Evolutionary conservation across 2,888 invertebrate species (phyloP).

Genomic region (Agonopterix heracliana): DNA sequence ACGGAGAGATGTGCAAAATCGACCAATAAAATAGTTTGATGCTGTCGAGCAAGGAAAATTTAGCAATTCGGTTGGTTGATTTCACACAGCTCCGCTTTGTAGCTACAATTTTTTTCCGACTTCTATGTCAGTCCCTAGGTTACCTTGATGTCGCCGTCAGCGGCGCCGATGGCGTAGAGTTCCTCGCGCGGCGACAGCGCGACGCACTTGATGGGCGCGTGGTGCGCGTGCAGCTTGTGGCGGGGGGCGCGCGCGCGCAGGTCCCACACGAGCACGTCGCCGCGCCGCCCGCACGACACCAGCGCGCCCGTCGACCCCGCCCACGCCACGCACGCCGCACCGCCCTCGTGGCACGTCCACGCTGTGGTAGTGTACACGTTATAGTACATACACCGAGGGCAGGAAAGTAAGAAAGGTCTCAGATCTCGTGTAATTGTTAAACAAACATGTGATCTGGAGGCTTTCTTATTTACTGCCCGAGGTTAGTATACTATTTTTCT

Average conservation of each 20-base stretch:
- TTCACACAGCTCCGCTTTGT: too few species aligned
- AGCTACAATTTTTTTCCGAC: too few species aligned
- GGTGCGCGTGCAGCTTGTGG: constrained; percentile 91
- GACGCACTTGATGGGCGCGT: constrained; percentile 95
- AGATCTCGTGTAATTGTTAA: too few species aligned
- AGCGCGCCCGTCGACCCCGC: constrained; percentile 95
- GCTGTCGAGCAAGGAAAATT: too few species aligned
- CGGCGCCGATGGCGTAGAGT: constrained; percentile 96
- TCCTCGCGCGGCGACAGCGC: constrained; percentile 96
- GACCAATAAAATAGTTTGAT: too few species aligned
- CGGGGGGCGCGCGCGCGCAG: constrained; percentile 91
- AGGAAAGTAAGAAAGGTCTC: too few species aligned
- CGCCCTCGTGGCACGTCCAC: constrained; percentile 96
- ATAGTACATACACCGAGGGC: constrained; percentile 7
- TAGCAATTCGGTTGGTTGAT: too few species aligned
- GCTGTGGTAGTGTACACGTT: constrained; percentile 75
- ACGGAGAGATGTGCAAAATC: too few species aligned
- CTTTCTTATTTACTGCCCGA: too few species aligned
- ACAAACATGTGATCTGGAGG: too few species aligned
- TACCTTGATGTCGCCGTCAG: constrained; percentile 94
- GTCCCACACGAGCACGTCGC: constrained; percentile 97
- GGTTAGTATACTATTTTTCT: too few species aligned
- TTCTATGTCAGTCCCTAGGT: too few species aligned
- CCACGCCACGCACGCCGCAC: constrained; percentile 91
- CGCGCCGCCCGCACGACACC: constrained; percentile 97